A percentile compares a stretch with the other conserved stretches of the same genome.
These are phyloP conservation scores for Scartelaos histophorus DNA, from an alignment of 2,113 vertebrate genomes.

Conservation along the genomic window DNA sequence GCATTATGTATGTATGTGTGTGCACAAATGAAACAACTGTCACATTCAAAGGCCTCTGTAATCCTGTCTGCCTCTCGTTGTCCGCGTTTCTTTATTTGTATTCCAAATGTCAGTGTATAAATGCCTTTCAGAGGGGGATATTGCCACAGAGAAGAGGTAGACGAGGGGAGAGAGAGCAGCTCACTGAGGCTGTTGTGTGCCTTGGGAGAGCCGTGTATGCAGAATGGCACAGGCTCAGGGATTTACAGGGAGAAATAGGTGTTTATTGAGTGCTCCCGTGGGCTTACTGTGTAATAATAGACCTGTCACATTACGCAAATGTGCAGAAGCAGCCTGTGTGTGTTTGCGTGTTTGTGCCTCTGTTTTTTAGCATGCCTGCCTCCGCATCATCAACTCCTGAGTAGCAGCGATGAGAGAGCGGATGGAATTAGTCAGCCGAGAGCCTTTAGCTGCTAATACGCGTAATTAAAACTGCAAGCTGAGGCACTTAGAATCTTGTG, in stretches of 20 bases:
- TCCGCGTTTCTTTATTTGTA: slow-evolving; percentile 81
- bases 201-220: slow-evolving; percentile 77
- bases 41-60: slow-evolving; percentile 67
- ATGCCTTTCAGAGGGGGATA: slow-evolving; percentile 61
- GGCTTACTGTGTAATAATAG: slow-evolving; percentile 85
- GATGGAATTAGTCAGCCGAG: slow-evolving; percentile 81
- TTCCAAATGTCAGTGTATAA: slow-evolving; percentile 84
- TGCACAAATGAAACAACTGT: slow-evolving; percentile 63
- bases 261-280: slow-evolving; percentile 83
- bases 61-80: slow-evolving; percentile 71
- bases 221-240: slow-evolving; percentile 71
- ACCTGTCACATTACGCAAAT: slow-evolving; percentile 86
- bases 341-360: slow-evolving; percentile 60
- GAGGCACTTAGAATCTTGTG: slow-evolving; percentile 79
- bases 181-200: slow-evolving; percentile 73
- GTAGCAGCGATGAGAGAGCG: slow-evolving; percentile 59
- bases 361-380: slow-evolving; percentile 51
- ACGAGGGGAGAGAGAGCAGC: slow-evolving; percentile 42
- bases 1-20: slow-evolving; percentile 29
- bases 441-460: slow-evolving; percentile 81
- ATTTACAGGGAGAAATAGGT: slow-evolving; percentile 83
- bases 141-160: slow-evolving; percentile 59
- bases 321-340: slow-evolving; percentile 72
- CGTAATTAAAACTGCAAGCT: slow-evolving; percentile 81
- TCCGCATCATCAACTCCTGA: slow-evolving; percentile 63